Base-by-base conservation (phyloP, 2,888 invertebrate genomes). In the Tenthredo mesomela region DNA sequence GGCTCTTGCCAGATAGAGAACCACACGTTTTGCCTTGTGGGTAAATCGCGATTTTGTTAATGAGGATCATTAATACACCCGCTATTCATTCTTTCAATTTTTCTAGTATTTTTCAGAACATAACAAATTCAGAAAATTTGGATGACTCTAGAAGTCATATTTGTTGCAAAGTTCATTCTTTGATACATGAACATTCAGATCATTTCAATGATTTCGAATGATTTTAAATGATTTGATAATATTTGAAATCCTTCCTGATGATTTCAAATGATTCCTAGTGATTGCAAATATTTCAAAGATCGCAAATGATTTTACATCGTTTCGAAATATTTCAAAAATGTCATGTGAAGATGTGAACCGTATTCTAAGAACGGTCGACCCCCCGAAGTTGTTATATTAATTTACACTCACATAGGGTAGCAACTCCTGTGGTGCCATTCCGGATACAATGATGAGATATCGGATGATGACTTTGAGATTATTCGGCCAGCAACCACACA, bases 391-490 rank as follows among this genome's bases (percentile, higher is more conserved):
- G 6, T 4, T 15, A 15, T 70, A 15, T 29, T 21, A 71, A 71
- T 71, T 9, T 25, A 61, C 25, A 95, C 97, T 96, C 94, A 98
- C 98, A 92, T 97, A 98, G 61, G 97, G 97, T 75, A 99, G 94
- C 3, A 99, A 95, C 92, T 98, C 98, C 89, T 96, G 97, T 12
- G 99, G 99, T n/a, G 99, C 98, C 96, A 99, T 97, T 84, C 99
- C 98, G 18, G 98, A 98, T 86, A 99, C 96, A 89, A 99, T 99
- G 90, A 99, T 97, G 87, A 99, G 95, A 94, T 99, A 99, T 33
- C 99, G 96, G 87, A 99, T 96, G 90, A 99, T 98, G 84, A 99
- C 98, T 94, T 98, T 98, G 88, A 99, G 95, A 94, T 99, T 99
- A 93, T 98, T 98, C 0, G 99, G 98, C 98, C 99, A 99, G 90